Conservation (phyloP, 2,797 vertebrate genomes). For the Pseudotriccus pelzelni region DNA sequence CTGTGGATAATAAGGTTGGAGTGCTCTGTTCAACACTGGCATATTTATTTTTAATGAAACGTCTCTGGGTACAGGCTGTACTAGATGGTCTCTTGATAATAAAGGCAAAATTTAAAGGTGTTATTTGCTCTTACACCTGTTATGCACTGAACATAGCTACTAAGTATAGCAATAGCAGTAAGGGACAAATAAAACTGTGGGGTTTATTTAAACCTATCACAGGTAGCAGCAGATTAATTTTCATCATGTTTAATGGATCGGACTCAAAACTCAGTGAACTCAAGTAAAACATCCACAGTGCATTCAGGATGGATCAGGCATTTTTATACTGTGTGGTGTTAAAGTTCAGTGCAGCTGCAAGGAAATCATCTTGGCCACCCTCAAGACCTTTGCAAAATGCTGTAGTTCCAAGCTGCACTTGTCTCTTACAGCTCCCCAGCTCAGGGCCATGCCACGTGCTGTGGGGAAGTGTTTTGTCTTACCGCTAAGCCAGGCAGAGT, state of each 20-base stretch:
- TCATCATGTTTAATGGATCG: neutral
- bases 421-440: neutral
- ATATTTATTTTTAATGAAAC: neutral
- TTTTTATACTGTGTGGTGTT: neutral
- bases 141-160: neutral
- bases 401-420: neutral
- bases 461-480: neutral
- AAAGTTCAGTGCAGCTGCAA: neutral
- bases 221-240: neutral
- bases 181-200: neutral
- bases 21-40: neutral
- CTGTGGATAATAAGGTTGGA: neutral
- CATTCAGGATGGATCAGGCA: neutral
- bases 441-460: neutral
- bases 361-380: neutral
- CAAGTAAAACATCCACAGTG: neutral
- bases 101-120: neutral
- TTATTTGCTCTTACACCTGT: neutral
- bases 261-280: neutral
- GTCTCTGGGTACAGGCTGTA: neutral
- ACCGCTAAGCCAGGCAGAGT: too few relatives aligned
- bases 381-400: fast-evolving
- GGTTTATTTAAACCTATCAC: neutral
- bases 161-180: neutral
- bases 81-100: neutral